These are phyloP conservation scores for Lithophane socia DNA, from an alignment of 2,888 invertebrate species.

Conservation along the genomic window DNA sequence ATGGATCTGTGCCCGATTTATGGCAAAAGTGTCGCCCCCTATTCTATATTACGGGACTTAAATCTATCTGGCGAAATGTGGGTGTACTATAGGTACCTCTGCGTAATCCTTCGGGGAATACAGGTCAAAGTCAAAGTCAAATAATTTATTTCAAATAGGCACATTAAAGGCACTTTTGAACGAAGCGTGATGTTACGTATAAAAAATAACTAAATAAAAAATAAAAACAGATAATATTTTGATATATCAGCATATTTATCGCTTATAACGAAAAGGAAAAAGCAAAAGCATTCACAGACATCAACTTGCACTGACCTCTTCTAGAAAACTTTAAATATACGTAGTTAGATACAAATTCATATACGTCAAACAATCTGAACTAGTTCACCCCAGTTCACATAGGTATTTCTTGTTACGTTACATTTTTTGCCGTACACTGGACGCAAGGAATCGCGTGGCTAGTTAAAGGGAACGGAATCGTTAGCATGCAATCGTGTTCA, in stretches of 20 bases:
- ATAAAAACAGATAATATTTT: too few relatives aligned
- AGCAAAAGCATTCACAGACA: background rate
- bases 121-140: too few relatives aligned
- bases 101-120: too few relatives aligned
- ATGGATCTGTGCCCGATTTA: too few relatives aligned
- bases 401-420: constrained; percentile 29
- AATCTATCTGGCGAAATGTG: too few relatives aligned
- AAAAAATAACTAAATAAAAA: too few relatives aligned
- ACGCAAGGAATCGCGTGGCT: constrained; percentile 52
- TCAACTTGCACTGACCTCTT: background rate
- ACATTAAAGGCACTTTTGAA: too few relatives aligned
- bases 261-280: background rate
- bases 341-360: background rate
- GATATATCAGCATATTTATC: background rate
- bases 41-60: too few relatives aligned
- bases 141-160: too few relatives aligned
- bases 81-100: too few relatives aligned
- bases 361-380: constrained; percentile 23
- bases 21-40: too few relatives aligned
- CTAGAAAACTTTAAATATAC: background rate
- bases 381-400: constrained; percentile 28
- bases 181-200: too few relatives aligned
- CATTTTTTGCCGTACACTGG: constrained; percentile 38
- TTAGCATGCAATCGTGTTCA: constrained; percentile 48
- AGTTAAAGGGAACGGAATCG: constrained; percentile 49